Evolutionary conservation across 2,113 vertebrate genomes (phyloP).

Genomic region (Vulpes vulpes): DNA sequence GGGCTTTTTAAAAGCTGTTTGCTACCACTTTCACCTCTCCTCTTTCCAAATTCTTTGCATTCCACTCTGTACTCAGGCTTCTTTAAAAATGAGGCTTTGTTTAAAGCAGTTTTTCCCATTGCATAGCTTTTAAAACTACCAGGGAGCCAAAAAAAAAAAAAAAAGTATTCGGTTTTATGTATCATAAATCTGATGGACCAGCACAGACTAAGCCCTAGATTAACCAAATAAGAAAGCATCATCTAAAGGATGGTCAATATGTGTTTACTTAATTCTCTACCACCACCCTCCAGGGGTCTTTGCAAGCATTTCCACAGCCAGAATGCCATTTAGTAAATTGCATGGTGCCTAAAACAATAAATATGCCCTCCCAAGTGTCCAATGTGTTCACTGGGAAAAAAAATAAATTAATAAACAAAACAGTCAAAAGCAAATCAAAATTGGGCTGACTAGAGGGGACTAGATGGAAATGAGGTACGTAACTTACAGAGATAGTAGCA

Average conservation of each 20-base stretch:
- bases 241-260: slow-evolving; percentile 40
- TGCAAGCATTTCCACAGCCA: slow-evolving; percentile 48
- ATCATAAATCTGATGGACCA: slow-evolving; percentile 37
- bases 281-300: neutral
- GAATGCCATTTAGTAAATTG: slow-evolving; percentile 70
- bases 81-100: slow-evolving; percentile 74
- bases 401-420: slow-evolving; percentile 34
- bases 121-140: slow-evolving; percentile 57
- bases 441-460: neutral
- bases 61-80: slow-evolving; percentile 63
- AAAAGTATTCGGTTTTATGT: slow-evolving; percentile 27
- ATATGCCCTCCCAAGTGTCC: slow-evolving; percentile 14
- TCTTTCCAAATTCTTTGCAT: slow-evolving; percentile 77
- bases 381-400: neutral
- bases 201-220: neutral
- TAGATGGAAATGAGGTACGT: neutral
- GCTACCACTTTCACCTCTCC: slow-evolving; percentile 45
- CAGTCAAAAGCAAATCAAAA: neutral
- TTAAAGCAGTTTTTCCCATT: slow-evolving; percentile 62
- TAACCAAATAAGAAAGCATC: slow-evolving; percentile 51
- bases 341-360: slow-evolving; percentile 65
- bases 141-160: slow-evolving; percentile 55
- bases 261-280: slow-evolving; percentile 61
- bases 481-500: neutral
- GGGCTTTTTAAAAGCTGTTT: slow-evolving; percentile 9